Base-by-base conservation (phyloP, 2,797 vertebrate genomes). In the Sebastes iracundus region DNA sequence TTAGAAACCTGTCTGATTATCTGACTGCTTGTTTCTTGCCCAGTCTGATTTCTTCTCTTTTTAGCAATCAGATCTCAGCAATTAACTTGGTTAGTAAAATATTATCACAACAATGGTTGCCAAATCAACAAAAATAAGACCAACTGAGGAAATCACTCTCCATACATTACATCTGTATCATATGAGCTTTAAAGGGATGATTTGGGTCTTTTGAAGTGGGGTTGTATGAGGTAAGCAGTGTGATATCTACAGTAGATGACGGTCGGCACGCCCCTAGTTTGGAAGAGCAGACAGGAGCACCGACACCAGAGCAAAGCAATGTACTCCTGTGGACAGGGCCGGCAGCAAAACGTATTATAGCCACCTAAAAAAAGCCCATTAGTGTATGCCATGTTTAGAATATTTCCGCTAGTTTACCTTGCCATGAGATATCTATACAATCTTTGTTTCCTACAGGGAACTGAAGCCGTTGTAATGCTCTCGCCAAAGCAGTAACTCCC, bases 331-430 rank as follows among this genome's bases (percentile, higher is more conserved):
- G 46, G 7, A 49, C 1, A 18, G 46, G 46, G 3, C 14, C 2
- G 2, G 12, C 33, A 35, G 33, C 10, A 35, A 49, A 49, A 18
- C 18, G 16, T 49, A 49, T 49, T 49, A 49, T 20, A 49, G 0
- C 0, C 46, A 49, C 46, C 18, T 49, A 49, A 46, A 1, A 46
- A 46, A 0, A 33, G 0, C 0, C 32, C 0, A 32, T 32, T 42
- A 0, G 38, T 16, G 38, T 42, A 42, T 0, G 14, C 46, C 0
- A 49, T 20, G 7, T 8, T 49, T 49, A 49, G 7, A 49, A 49
- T 49, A 49, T 49, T 49, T 49, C 0, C 18, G 7, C 6, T 18
- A 18, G 46, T 49, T 49, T 49, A 49, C 46, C 18, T 49, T 49
- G 46, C 46, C 46, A 20, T 49, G 46, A 49, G 49, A 53, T n/a